These are phyloP conservation scores for Agrypnus murinus DNA, from an alignment of 2,888 invertebrate species.

Conservation along the genomic window DNA sequence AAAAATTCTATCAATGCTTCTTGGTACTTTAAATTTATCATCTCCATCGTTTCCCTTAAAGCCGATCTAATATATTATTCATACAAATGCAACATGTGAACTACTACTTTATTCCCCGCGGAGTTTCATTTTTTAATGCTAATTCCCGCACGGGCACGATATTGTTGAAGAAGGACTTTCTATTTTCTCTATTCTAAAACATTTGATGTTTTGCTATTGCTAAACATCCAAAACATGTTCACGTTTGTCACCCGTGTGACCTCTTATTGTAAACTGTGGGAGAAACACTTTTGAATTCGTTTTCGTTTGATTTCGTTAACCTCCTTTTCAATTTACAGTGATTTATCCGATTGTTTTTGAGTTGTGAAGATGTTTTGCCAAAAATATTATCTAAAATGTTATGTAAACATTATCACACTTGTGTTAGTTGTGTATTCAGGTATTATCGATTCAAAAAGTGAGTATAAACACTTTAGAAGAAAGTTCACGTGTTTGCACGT, in stretches of 20 bases:
- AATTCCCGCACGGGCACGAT: constrained; percentile 12
- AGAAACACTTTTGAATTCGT: constrained; percentile 14
- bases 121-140: constrained; percentile 18
- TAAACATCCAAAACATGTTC: constrained; percentile 21
- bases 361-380: no score
- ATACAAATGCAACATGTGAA: constrained; percentile 19
- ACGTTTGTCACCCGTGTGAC: constrained; percentile 28
- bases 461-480: no score
- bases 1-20: constrained; percentile 3
- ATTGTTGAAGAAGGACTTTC: constrained; percentile 14
- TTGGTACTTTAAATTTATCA: constrained; percentile 10
- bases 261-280: constrained; percentile 12
- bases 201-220: constrained; percentile 19
- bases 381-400: no score
- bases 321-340: not conserved
- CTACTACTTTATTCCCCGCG: constrained; percentile 22
- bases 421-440: no score
- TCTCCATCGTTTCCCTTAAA: constrained; percentile 7
- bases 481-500: no score
- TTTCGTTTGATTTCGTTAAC: constrained; percentile 12
- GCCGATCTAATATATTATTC: constrained; percentile 18
- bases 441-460: no score
- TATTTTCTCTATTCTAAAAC: constrained; percentile 26
- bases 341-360: no score
- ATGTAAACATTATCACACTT: no score